phyloP scores from a whole-genome alignment of 2,888 invertebrate species.

The Andrena bucephala region DNA sequence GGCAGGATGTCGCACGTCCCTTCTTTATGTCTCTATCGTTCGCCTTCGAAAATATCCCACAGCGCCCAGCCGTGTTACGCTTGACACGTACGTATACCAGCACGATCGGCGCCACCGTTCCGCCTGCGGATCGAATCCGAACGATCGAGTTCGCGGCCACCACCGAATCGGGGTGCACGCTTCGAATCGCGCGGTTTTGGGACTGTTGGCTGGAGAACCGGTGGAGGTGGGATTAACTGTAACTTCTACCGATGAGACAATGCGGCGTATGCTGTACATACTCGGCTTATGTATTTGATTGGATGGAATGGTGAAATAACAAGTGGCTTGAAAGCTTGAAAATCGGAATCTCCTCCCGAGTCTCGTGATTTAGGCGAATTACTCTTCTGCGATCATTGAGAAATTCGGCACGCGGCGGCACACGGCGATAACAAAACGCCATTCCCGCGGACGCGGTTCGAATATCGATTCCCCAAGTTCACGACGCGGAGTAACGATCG shows the following conservation, averaged over 20 bases:
- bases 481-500: slow-evolving; percentile 6
- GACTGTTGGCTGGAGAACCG: background rate
- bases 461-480: background rate
- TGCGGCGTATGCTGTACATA: too few relatives aligned
- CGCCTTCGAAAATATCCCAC: slow-evolving; percentile 76
- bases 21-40: slow-evolving; percentile 81
- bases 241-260: background rate
- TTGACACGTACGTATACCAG: slow-evolving; percentile 63
- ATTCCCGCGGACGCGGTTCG: background rate
- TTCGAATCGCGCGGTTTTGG: background rate
- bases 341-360: background rate
- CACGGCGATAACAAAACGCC: background rate
- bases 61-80: slow-evolving; percentile 65
- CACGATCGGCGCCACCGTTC: slow-evolving; percentile 65
- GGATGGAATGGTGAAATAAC: too few relatives aligned
- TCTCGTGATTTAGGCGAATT: background rate
- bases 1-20: slow-evolving; percentile 83
- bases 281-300: too few relatives aligned
- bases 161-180: background rate
- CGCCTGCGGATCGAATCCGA: slow-evolving; percentile 48
- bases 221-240: background rate
- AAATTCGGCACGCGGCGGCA: too few relatives aligned
- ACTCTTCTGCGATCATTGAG: background rate
- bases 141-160: slow-evolving; percentile 19
- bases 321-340: background rate